Conservation (phyloP, 2,888 invertebrate genomes). For the Kryphioiulus occultus region DNA sequence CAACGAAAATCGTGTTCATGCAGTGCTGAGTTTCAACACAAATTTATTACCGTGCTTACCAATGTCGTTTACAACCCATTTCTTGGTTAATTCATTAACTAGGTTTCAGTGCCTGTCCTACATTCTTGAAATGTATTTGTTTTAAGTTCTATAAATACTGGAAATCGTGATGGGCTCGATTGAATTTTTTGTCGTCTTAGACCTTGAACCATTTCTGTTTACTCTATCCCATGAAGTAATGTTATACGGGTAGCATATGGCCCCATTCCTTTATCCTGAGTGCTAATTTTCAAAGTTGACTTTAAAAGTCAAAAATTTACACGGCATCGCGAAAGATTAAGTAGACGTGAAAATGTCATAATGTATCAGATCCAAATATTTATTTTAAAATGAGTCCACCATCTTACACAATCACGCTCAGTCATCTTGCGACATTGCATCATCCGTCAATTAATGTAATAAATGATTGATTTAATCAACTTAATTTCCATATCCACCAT, state of each 20-base stretch:
- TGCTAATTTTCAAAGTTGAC: background rate
- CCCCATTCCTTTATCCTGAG: background rate
- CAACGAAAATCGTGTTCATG: background rate
- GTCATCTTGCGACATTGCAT: background rate
- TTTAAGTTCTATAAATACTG: constrained; percentile 20
- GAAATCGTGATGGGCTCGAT: constrained; percentile 1
- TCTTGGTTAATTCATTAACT: background rate
- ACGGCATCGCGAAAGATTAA: background rate
- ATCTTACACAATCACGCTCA: background rate
- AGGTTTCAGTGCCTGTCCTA: background rate
- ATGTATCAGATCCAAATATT: background rate
- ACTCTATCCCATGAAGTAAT: background rate
- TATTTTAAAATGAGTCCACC: background rate
- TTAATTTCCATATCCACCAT: background rate
- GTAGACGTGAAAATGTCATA: background rate
- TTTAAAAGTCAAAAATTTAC: background rate
- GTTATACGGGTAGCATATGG: background rate
- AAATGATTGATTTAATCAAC: background rate
- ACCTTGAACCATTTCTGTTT: background rate
- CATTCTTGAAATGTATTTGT: background rate
- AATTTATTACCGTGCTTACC: background rate
- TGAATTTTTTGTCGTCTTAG: background rate
- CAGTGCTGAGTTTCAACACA: background rate
- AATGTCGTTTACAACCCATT: background rate
- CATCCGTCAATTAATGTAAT: background rate